Evolutionary conservation across 1,140 invertebrate genomes (phyloP).

Genomic region (Dryas iulia): DNA sequence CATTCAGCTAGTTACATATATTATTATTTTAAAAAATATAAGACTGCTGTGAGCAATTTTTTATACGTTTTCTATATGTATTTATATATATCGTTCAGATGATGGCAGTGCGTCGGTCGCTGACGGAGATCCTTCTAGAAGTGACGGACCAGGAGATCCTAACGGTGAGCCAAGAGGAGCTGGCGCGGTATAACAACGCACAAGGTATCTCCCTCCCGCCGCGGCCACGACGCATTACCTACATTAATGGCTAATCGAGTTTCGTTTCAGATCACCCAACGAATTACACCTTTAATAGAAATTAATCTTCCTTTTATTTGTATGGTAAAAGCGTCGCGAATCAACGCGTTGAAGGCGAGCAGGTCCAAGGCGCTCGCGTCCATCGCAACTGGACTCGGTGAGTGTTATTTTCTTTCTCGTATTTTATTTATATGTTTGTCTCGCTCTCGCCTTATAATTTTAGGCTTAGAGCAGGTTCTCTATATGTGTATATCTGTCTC

Average conservation of each 20-base stretch:
- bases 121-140: conserved; percentile 96
- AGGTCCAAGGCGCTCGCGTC: conserved; percentile 79
- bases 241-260: conserved; percentile 45
- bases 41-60: too few species aligned
- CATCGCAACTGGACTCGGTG: conserved; percentile 77
- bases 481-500: too few species aligned
- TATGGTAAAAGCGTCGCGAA: conserved; percentile 81
- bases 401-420: conserved; percentile 42
- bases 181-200: conserved; percentile 75
- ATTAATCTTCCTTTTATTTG: conserved; percentile 81
- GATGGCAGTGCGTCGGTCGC: conserved; percentile 89
- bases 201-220: conserved; percentile 70
- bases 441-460: background rate
- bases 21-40: too few species aligned
- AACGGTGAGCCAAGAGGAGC: conserved; percentile 87
- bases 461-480: background rate
- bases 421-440: background rate
- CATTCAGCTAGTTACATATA: too few species aligned
- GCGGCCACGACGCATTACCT: background rate
- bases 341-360: conserved; percentile 78
- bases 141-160: conserved; percentile 95
- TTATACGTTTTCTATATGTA: too few species aligned
- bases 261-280: conserved; percentile 75
- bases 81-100: conserved; percentile 84
- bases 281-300: conserved; percentile 43